Conservation (phyloP, 2,113 vertebrate genomes). For the Microcebus tavaratra region DNA sequence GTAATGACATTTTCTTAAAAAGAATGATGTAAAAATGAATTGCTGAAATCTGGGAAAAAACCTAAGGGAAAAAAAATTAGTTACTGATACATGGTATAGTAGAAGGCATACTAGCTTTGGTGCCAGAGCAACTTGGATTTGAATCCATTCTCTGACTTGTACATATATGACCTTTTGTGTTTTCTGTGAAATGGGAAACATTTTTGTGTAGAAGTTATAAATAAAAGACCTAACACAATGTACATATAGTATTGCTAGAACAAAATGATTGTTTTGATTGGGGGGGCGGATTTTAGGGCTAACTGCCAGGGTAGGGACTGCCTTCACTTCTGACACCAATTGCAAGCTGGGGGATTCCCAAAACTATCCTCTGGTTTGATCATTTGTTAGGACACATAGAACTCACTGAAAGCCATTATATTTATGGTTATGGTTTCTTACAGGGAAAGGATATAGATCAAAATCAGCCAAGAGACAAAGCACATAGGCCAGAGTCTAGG, state of each 20-base stretch:
- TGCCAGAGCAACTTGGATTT: neutral
- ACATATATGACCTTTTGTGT: neutral
- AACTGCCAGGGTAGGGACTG: neutral
- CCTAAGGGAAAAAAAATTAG: neutral
- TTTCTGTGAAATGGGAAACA: neutral
- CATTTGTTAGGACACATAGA: neutral
- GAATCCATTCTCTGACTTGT: neutral
- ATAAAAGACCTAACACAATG: neutral
- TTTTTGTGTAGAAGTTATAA: neutral
- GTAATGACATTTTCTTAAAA: conserved; percentile 31
- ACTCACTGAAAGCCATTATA: neutral
- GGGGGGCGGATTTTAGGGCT: neutral
- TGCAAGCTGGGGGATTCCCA: neutral
- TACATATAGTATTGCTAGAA: neutral
- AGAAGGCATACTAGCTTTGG: neutral
- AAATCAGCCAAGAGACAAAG: neutral
- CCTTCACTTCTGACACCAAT: neutral
- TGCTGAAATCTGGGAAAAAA: neutral
- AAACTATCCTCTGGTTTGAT: neutral
- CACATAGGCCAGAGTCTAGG: neutral
- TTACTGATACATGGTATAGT: neutral
- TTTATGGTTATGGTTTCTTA: neutral
- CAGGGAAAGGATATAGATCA: neutral
- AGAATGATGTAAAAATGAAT: conserved; percentile 21
- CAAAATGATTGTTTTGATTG: neutral